Conservation (phyloP, 2,888 invertebrate genomes). For the Plebejus argus region DNA sequence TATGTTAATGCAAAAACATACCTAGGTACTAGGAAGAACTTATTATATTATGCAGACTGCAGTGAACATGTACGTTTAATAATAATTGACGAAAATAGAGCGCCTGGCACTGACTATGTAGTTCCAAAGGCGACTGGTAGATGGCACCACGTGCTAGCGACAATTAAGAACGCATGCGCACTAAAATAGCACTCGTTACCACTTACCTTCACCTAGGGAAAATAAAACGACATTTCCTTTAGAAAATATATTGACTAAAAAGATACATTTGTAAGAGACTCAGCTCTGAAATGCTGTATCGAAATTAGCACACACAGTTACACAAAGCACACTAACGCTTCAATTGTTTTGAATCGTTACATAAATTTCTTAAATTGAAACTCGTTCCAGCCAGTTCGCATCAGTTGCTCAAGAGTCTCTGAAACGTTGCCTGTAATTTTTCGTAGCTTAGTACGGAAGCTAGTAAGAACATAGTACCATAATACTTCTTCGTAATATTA, state of each 20-base stretch:
- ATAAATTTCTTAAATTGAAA: constrained; percentile 66
- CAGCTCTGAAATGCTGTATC: neutral
- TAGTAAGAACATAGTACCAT: neutral
- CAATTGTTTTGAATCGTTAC: constrained; percentile 71
- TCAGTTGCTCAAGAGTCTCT: constrained; percentile 48
- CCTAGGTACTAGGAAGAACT: neutral
- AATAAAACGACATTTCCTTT: constrained; percentile 52
- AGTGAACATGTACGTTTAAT: constrained; percentile 52
- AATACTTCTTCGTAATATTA: neutral
- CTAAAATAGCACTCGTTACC: constrained; percentile 76
- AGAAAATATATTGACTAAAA: constrained; percentile 42
- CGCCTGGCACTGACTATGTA: constrained; percentile 61
- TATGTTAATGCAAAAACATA: neutral
- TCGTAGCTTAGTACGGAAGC: neutral
- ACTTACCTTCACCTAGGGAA: constrained; percentile 79
- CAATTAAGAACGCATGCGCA: constrained; percentile 64
- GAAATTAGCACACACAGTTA: constrained; percentile 45
- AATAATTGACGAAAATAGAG: constrained; percentile 67
- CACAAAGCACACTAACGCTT: constrained; percentile 50
- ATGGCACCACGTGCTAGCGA: constrained; percentile 64
- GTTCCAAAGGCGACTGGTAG: constrained; percentile 61
- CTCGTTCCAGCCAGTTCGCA: constrained; percentile 60
- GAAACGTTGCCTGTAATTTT: constrained; percentile 35
- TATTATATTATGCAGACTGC: constrained; percentile 38
- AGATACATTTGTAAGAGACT: neutral